A percentile compares a stretch with the other conserved stretches of the same genome.
These are phyloP conservation scores for Galerucella pusilla DNA, from an alignment of 2,888 invertebrate genomes.

Conservation along the genomic window DNA sequence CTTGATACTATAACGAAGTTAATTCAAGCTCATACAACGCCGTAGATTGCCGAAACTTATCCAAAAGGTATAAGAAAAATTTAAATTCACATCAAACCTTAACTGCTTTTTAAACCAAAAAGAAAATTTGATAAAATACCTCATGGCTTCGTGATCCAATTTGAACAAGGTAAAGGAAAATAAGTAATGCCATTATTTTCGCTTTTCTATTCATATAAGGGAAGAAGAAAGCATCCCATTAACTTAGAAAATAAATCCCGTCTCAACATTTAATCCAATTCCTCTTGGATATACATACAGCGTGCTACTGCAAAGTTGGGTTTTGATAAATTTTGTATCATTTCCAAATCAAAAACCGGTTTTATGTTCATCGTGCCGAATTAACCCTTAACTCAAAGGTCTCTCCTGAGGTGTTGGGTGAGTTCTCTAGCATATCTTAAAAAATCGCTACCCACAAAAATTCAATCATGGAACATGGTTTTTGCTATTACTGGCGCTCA, in stretches of 20 bases:
- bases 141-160: constrained; percentile 53
- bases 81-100: constrained; percentile 45
- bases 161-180: constrained; percentile 47
- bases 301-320: background rate
- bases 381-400: no score
- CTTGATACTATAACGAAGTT: constrained; percentile 21
- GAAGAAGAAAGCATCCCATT: constrained; percentile 29
- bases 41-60: constrained; percentile 20
- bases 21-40: constrained; percentile 17
- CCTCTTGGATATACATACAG: background rate
- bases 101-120: constrained; percentile 39
- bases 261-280: constrained; percentile 27
- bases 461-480: no score
- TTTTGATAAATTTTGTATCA: background rate
- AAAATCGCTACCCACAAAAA: no score
- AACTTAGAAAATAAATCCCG: constrained; percentile 15
- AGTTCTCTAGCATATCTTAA: no score
- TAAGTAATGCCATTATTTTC: constrained; percentile 50
- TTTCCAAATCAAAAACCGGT: no score
- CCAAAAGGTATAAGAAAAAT: constrained; percentile 30
- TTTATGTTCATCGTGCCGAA: no score
- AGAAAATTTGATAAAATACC: constrained; percentile 40
- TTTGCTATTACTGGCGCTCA: no score
- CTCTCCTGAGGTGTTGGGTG: no score
- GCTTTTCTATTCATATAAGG: constrained; percentile 37